Evolutionary conservation across 2,888 invertebrate genomes (phyloP), one percentile per base, ranked within the genome.

Genomic region (Malacosoma neustria): DNA sequence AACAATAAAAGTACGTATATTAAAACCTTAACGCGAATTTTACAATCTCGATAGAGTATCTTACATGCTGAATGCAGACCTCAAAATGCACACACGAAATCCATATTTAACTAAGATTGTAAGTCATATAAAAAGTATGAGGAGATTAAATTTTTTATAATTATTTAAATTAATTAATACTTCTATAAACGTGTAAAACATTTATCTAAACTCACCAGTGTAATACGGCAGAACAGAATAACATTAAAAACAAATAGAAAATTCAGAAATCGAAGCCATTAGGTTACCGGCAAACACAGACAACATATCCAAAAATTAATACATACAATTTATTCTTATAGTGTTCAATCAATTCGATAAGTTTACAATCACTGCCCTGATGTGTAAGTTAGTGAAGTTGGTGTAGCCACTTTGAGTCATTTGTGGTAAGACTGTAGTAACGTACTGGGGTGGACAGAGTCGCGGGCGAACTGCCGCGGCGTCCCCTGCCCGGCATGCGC

Each of bases 401-500:
- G 14, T 30, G 3, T 22, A 32, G 36, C 22, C 14, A 22, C 22
- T 22, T 22, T 22, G 22, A 22, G 22, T 4, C 22, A 22, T 31
- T 9, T 33, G 36, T 7, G 13, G 15, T 13, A 22, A 2, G 36
- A 36, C 11, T 14, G 30, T 13, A 32, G 38, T 37, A 42, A 56
- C 71, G 72, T 64, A 63, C 50, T 54, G 39, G 42, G 37, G 11
- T 51, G 42, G 49, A 59, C 51, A 55, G 45, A 43, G 66, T 41
- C 59, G 66, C 63, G 70, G 60, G 63, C 50, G 52, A 48, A 77
- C 77, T 77, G 72, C 54, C 65, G 65, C 54, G 54, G 57, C 45
- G 48, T 46, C 35, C 45, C 57, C 47, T 45, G 53, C 55, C 50
- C 53, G 47, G 54, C 54, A 54, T 71, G 72, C 72, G 72, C 72